Evolutionary conservation across 2,888 invertebrate species (phyloP).

Genomic region (Archaeoteleia sp.): DNA sequence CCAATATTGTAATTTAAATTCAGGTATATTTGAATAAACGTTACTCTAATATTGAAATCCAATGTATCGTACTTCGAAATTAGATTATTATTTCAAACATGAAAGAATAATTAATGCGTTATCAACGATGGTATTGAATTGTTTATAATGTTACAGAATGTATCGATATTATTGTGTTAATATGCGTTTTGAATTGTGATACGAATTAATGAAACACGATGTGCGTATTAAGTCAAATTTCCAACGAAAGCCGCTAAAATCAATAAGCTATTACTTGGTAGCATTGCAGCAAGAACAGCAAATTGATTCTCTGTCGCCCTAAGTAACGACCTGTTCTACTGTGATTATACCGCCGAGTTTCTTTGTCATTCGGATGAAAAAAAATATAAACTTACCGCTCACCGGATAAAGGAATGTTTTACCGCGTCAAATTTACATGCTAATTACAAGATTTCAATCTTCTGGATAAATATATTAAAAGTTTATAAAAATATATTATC

Average conservation of each 20-base stretch:
- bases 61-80: too few species aligned
- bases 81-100: too few species aligned
- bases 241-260: slow-evolving; percentile 29
- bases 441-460: too few species aligned
- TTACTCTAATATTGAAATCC: too few species aligned
- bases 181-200: neutral
- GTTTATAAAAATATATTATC: too few species aligned
- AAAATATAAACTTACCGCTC: slow-evolving; percentile 4
- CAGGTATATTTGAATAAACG: too few species aligned
- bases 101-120: too few species aligned
- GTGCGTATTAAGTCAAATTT: slow-evolving; percentile 18
- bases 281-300: slow-evolving; percentile 30
- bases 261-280: slow-evolving; percentile 42
- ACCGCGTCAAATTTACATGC: neutral
- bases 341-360: slow-evolving; percentile 9
- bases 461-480: too few species aligned
- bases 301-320: slow-evolving; percentile 38
- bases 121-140: too few species aligned
- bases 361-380: slow-evolving; percentile 20
- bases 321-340: slow-evolving; percentile 32
- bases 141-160: neutral
- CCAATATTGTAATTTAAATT: too few species aligned
- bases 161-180: neutral
- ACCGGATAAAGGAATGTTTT: neutral
- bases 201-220: slow-evolving; percentile 22